Base-by-base conservation (phyloP, 2,888 invertebrate species). In the Clanis bilineata region DNA sequence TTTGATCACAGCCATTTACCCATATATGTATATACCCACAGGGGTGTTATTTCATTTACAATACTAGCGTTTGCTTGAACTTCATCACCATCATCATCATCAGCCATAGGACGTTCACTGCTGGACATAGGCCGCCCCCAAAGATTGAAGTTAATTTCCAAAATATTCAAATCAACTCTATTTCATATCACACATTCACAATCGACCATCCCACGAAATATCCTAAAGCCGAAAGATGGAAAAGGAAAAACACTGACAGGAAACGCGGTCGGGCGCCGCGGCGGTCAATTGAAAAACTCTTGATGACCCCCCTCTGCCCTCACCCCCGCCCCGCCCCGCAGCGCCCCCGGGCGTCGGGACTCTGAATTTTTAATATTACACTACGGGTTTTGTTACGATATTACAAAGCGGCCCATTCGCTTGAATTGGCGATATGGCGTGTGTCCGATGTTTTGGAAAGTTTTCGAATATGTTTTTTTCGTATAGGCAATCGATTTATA, bases 311-410 rank as follows among this genome's bases (percentile, higher is more conserved):
- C 51, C 32, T 47, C 18, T n/a, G n/a, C n/a, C n/a, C n/a, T 10
- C 15, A 15, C 18, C 51, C 18, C 10, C 22, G 5, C n/a, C 23
- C 43, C 44, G 44, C 21, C 21, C 44, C 44, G 10, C 12, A 3
- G n/a, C n/a, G 5, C n/a, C 28, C 51, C 32, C 28, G 47, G 45
- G 18, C 18, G 45, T n/a, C 45, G 70, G 69, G 63, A 62, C 67
- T 56, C 61, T 67, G 68, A 76, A 73, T 72, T 70, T 77, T 77
- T 73, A 66, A 80, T 77, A 76, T 43, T 65, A 63, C 64, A 64
- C 67, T 65, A 64, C 62, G 43, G 56, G 65, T 69, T 73, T 67
- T 72, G 66, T 65, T 68, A 55, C 56, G 66, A 62, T 38, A 57
- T 60, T 62, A 43, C 43, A 54, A 56, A 61, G 15, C 56, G 41